Evolutionary conservation across 2,113 vertebrate genomes (phyloP).

Genomic region (Lota lota): DNA sequence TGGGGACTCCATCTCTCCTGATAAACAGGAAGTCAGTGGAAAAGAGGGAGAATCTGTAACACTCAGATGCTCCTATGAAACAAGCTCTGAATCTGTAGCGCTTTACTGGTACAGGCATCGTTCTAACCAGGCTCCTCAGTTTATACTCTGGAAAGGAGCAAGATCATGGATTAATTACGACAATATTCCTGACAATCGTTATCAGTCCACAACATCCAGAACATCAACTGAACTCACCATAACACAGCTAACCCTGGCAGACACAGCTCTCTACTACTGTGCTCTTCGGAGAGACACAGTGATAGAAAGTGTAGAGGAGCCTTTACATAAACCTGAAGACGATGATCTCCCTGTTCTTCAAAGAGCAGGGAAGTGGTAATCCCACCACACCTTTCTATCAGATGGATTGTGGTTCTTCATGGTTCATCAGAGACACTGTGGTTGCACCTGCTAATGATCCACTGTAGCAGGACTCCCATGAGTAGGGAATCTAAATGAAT

Average conservation of each 20-base stretch:
- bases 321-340: slow-evolving; percentile 24
- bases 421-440: background rate
- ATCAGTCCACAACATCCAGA: background rate
- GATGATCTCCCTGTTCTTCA: background rate
- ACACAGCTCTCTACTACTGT: slow-evolving; percentile 29
- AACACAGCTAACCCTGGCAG: background rate
- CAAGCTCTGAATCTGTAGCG: fast-evolving
- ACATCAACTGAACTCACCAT: slow-evolving; percentile 7
- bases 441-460: background rate
- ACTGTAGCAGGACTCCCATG: background rate
- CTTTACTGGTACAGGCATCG: slow-evolving; percentile 33
- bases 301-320: slow-evolving; percentile 1
- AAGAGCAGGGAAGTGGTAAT: background rate
- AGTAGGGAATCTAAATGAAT: too few species aligned
- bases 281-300: slow-evolving; percentile 19
- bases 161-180: background rate
- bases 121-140: background rate
- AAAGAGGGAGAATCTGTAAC: slow-evolving; percentile 16
- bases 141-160: slow-evolving; percentile 13
- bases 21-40: too few species aligned
- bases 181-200: background rate
- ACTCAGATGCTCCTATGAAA: slow-evolving; percentile 12
- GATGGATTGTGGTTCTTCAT: background rate
- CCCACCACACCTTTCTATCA: background rate
- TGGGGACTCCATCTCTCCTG: too few species aligned